Percentiles rank a stretch among this genome's conserved stretches.
Evolutionary conservation across 2,797 vertebrate species (phyloP).

Genomic region (Threskiornis aethiopicus): DNA sequence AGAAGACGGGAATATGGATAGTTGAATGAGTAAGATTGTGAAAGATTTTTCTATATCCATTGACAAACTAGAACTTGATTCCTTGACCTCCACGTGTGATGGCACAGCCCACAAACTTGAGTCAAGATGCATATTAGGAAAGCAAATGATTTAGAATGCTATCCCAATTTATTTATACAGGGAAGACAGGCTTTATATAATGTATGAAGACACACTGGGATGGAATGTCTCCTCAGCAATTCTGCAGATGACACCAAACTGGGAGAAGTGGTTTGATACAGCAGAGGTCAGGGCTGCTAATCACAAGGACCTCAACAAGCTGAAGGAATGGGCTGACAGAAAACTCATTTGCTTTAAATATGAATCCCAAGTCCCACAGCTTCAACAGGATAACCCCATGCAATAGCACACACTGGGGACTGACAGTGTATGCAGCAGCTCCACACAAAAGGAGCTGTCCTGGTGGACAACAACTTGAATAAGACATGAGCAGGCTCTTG

Average conservation of each 20-base stretch:
- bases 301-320: background rate
- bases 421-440: background rate
- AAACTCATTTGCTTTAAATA: background rate
- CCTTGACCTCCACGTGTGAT: background rate
- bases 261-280: background rate
- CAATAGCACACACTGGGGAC: background rate
- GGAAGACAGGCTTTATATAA: background rate
- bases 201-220: background rate
- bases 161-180: background rate
- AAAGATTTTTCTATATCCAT: background rate
- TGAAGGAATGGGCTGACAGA: background rate
- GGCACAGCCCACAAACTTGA: background rate
- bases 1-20: background rate
- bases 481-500: background rate
- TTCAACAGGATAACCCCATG: background rate
- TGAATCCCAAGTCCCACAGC: background rate
- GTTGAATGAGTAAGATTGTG: background rate
- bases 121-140: background rate
- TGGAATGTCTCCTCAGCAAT: background rate
- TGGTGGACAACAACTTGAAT: background rate
- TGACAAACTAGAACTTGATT: background rate
- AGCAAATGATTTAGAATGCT: background rate
- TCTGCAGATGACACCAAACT: background rate
- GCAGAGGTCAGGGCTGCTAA: background rate
- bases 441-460: background rate